Percentiles rank a stretch among this genome's conserved stretches.
phyloP scores from a whole-genome alignment of 2,797 vertebrate genomes.

The Lutjanus campechanus region DNA sequence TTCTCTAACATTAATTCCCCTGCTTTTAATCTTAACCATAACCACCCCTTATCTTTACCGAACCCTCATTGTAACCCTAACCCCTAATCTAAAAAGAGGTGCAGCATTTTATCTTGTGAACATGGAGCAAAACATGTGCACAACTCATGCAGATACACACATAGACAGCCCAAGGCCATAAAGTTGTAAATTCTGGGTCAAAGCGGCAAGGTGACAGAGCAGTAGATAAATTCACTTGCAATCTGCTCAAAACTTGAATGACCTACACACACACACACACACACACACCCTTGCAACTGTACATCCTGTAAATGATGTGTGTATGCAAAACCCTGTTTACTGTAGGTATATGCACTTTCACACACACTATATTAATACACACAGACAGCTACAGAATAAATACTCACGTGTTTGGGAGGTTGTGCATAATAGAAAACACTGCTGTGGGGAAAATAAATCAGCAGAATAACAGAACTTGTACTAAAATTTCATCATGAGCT shows the following conservation, averaged over 20 bases:
- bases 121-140: conserved; percentile 20
- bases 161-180: conserved; percentile 26
- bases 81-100: conserved; percentile 14
- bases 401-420: neutral
- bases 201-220: conserved; percentile 40
- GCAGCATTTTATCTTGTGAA: conserved; percentile 10
- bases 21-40: conserved; percentile 13
- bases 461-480: conserved; percentile 13
- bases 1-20: conserved; percentile 8
- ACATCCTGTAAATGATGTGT: neutral
- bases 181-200: conserved; percentile 49
- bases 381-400: neutral
- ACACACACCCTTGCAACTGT: neutral
- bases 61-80: conserved; percentile 19
- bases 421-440: conserved; percentile 18
- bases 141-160: neutral
- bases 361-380: neutral
- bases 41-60: conserved; percentile 20
- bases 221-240: conserved; percentile 37
- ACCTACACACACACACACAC: conserved; percentile 17
- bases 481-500: conserved; percentile 20
- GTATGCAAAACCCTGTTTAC: neutral
- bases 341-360: neutral
- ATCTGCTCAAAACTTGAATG: conserved; percentile 25
- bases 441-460: neutral